Evolutionary conservation across 1,140 invertebrate species (phyloP).

Genomic region (Pteromalus puparum): DNA sequence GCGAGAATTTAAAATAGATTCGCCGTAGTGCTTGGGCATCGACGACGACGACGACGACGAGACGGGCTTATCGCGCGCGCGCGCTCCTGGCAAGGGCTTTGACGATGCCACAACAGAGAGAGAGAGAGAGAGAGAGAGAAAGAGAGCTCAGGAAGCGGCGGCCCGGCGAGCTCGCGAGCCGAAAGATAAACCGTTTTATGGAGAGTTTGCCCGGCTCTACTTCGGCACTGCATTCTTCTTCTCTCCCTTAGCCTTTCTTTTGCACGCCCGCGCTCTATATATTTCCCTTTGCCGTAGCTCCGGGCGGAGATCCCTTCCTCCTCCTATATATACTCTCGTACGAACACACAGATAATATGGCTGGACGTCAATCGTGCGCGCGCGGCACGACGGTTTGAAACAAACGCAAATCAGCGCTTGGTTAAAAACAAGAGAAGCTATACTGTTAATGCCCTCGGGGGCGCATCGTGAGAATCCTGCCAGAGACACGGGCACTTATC

Average conservation of each 20-base stretch:
- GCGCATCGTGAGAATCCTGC: background rate
- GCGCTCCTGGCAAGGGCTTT: background rate
- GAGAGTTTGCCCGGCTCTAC: background rate
- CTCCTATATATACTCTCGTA: no score
- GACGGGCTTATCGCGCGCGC: background rate
- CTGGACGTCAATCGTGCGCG: no score
- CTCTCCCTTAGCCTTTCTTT: background rate
- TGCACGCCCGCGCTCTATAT: no score
- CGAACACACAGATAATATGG: no score
- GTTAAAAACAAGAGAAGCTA: no score
- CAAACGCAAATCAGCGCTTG: no score
- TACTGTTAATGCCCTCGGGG: no score
- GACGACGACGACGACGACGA: background rate
- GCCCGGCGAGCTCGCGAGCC: background rate
- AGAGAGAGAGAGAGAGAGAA: no score
- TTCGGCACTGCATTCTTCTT: background rate
- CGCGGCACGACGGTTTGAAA: no score
- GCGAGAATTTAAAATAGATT: constrained; percentile 11
- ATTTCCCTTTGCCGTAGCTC: background rate
- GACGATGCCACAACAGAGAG: background rate
- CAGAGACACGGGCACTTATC: background rate
- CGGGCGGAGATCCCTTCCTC: no score
- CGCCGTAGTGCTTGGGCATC: background rate
- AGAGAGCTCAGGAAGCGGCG: background rate
- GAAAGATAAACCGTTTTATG: constrained; percentile 22